Base-by-base conservation (phyloP, 2,113 vertebrate genomes). In the Festucalex cinctus region DNA sequence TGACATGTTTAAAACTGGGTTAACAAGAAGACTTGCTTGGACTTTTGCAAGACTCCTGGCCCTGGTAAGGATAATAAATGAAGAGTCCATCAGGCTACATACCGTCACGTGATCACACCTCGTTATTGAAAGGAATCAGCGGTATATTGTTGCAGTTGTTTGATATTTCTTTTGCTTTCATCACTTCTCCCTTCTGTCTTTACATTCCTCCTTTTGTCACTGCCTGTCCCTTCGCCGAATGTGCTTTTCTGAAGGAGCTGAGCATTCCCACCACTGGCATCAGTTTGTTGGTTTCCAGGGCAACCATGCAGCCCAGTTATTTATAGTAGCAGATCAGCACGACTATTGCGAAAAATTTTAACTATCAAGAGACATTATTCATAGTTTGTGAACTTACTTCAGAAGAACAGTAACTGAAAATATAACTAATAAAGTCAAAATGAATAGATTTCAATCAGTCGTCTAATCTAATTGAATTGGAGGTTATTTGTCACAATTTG, bases 251-350 rank as follows among this genome's bases (percentile, higher is more conserved):
- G 65, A 65, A 77, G 77, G 66, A 79, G 71, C 69, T 26, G 35
- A 85, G 61, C 63, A 22, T 75, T 83, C 71, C 68, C 73, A 79
- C 63, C 75, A 36, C 74, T 86, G 83, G 79, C 85, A 86, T 88
- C 81, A 71, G 82, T 86, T 89, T 89, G 77, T 78, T 85, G 88
- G 88, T 89, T 88, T 75, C 82, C 69, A 84, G 16, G 82, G 77
- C 86, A 88, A 89, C 86, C 82, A 43, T 69, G 60, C 44, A 78
- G 79, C 75, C 70, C 69, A 75, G 88, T 74, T 89, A 89, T 89
- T 88, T 85, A 81, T 89, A 88, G 88, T 76, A 62, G 60, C 70
- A 46, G 79, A 82, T 81, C 76, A 76, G 77, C 71, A 67, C 68
- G 81, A 72, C 68, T 81, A 8, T 67, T 79, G 71, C 51, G 67